phyloP scores from a whole-genome alignment of 2,113 vertebrate species.

The Piprites chloris region DNA sequence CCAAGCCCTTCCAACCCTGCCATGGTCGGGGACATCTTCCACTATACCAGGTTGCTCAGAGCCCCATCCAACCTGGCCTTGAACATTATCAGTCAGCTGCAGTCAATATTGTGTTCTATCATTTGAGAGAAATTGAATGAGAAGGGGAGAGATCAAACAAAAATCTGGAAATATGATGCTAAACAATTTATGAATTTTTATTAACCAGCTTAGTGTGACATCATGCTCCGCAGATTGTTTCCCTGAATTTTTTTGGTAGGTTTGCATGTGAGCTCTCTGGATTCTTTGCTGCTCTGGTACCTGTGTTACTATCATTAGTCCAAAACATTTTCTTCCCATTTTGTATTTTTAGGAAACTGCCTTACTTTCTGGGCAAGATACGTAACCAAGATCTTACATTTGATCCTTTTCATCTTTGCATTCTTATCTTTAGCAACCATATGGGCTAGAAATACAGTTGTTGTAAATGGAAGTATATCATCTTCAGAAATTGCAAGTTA shows the following conservation, averaged over 20 bases:
- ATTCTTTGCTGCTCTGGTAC: background rate
- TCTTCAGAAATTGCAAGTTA: background rate
- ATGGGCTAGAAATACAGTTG: background rate
- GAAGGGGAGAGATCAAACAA: background rate
- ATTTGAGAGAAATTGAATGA: background rate
- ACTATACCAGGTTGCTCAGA: background rate
- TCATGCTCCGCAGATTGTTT: background rate
- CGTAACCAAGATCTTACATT: background rate
- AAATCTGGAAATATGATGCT: background rate
- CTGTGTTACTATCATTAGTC: background rate
- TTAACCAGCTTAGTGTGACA: background rate
- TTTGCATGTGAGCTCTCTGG: background rate
- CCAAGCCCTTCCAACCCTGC: background rate
- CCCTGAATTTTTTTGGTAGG: background rate
- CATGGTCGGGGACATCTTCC: background rate
- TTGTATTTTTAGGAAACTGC: background rate
- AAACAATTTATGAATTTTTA: background rate
- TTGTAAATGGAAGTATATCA: background rate
- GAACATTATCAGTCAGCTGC: background rate
- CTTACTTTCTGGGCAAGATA: background rate
- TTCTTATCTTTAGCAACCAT: constrained; percentile 8
- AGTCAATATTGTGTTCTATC: background rate
- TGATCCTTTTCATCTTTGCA: background rate
- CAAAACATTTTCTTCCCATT: background rate
- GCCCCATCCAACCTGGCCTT: background rate